phyloP scores from a whole-genome alignment of 2,113 vertebrate genomes.

The Silurus glanis region DNA sequence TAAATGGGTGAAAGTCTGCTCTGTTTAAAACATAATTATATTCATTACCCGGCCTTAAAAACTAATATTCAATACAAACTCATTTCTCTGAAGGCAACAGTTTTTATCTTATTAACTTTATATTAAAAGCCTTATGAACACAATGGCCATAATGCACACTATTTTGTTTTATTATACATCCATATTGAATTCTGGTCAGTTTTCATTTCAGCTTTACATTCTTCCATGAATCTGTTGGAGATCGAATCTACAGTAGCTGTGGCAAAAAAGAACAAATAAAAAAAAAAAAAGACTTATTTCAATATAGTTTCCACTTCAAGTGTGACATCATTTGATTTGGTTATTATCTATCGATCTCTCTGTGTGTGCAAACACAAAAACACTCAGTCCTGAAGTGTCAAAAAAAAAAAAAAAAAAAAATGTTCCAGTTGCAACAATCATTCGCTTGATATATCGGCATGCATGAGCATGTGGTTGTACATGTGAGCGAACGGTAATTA shows the following conservation, averaged over 20 bases:
- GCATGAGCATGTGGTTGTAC: not conserved
- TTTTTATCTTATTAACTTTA: no score
- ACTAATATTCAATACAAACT: not conserved
- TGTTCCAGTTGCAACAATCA: not conserved
- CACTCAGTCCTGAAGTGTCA: not conserved
- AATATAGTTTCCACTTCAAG: not conserved
- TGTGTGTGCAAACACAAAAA: not conserved
- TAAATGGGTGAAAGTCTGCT: constrained; percentile 8
- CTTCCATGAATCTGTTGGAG: not conserved
- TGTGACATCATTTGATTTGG: not conserved
- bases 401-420: not conserved
- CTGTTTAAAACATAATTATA: no score
- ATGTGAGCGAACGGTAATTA: constrained; percentile 5
- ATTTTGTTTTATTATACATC: not conserved
- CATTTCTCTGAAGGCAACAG: no score
- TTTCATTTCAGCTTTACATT: not conserved
- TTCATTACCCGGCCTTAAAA: not conserved
- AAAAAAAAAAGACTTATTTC: not conserved
- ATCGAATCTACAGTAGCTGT: not conserved
- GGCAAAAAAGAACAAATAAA: not conserved
- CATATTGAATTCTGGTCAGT: not conserved
- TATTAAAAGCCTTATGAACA: not conserved
- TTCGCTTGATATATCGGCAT: not conserved
- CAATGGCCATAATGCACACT: not conserved
- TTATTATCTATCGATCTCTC: not conserved